Evolutionary conservation across 2,797 vertebrate species (phyloP).

Genomic region (Acipenser oxyrinchus): DNA sequence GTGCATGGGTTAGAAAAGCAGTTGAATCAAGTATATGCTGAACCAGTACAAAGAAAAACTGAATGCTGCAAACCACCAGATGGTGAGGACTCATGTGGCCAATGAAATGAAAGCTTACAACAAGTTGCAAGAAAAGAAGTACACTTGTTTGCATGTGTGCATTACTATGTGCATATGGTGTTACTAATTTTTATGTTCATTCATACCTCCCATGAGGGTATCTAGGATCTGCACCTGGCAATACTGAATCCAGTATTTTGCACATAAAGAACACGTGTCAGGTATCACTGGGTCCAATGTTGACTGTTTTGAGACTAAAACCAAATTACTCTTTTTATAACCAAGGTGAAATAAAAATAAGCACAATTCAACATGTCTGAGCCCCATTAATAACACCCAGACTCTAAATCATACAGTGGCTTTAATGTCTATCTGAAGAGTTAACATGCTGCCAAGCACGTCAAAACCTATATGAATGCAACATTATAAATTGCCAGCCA

Average conservation of each 20-base stretch:
- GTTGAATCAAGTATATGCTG: neutral
- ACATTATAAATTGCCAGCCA: neutral
- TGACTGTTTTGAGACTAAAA: too few relatives aligned
- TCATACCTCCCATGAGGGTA: neutral
- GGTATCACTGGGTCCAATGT: too few relatives aligned
- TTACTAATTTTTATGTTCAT: neutral
- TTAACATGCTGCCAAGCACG: neutral
- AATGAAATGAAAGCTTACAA: neutral
- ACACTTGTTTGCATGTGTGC: neutral
- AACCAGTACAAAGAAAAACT: neutral
- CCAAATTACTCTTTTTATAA: too few relatives aligned
- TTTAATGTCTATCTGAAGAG: neutral
- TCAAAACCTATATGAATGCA: neutral
- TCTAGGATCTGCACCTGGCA: neutral
- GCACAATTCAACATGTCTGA: too few relatives aligned
- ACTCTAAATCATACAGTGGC: too few relatives aligned
- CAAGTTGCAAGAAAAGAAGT: neutral
- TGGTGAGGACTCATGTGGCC: neutral
- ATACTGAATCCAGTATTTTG: too few relatives aligned
- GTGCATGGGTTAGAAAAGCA: neutral
- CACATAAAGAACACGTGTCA: too few relatives aligned
- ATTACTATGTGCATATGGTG: neutral
- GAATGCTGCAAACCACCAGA: neutral
- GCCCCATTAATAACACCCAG: too few relatives aligned
- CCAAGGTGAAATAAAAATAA: too few relatives aligned